Percentiles rank a stretch among this genome's conserved stretches.
These are phyloP conservation scores for Pseudopodoces humilis DNA, from an alignment of 2,113 vertebrate species.

Conservation along the genomic window DNA sequence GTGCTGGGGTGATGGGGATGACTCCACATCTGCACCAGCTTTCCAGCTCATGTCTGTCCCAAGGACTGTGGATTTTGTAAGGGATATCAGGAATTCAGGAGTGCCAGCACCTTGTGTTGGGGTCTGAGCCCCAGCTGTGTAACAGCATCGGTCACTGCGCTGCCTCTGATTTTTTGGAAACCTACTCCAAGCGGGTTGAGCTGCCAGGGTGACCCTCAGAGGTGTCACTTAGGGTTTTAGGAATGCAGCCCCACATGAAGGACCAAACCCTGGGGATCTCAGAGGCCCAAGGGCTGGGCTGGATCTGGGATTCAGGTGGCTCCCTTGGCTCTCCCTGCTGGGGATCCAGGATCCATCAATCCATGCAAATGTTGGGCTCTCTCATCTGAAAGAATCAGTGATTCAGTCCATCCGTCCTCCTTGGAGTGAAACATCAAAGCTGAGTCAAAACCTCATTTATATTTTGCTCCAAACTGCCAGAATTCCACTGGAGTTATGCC, in stretches of 20 bases:
- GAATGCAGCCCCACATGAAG: not conserved
- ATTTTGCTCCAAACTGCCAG: not conserved
- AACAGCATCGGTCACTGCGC: not conserved
- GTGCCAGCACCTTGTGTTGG: not conserved
- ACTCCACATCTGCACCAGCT: not conserved
- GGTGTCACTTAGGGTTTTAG: not conserved
- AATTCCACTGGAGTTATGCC: not conserved
- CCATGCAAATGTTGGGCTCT: not conserved
- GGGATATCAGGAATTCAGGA: not conserved
- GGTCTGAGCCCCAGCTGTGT: too few species aligned
- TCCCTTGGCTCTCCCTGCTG: not conserved
- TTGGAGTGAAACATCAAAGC: not conserved
- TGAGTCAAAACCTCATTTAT: not conserved
- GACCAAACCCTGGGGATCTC: not conserved
- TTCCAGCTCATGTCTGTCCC: not conserved
- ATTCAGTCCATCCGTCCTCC: not conserved
- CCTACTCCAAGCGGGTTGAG: fast-evolving
- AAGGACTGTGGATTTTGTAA: not conserved
- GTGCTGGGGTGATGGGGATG: not conserved
- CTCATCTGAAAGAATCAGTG: not conserved
- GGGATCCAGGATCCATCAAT: not conserved
- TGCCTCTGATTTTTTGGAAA: not conserved
- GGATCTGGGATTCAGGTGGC: not conserved
- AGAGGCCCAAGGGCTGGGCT: not conserved
- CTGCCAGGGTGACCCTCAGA: not conserved